A percentile compares a stretch with the other conserved stretches of the same genome.
These are phyloP conservation scores for Cotesia typhae DNA, from an alignment of 1,140 invertebrate genomes.

Conservation along the genomic window DNA sequence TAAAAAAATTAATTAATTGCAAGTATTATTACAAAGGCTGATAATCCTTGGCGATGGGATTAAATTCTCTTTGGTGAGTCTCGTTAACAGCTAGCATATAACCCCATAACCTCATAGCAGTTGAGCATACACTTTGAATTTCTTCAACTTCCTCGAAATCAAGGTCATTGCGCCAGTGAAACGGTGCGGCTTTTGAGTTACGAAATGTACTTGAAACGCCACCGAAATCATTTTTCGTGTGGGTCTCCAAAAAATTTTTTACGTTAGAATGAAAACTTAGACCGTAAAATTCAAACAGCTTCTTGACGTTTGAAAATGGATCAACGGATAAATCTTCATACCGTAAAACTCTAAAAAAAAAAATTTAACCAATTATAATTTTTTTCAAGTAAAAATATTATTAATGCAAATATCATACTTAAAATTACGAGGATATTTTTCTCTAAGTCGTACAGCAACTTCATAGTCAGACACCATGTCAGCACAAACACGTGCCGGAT, in stretches of 20 bases:
- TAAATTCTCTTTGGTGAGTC: constrained; percentile 68
- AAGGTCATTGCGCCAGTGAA: constrained; percentile 83
- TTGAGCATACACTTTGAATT: constrained; percentile 72
- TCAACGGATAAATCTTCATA: constrained; percentile 87
- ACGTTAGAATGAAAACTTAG: constrained; percentile 76
- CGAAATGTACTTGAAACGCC: constrained; percentile 85
- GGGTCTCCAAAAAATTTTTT: constrained; percentile 78
- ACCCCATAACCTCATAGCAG: constrained; percentile 85
- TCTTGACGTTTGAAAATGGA: constrained; percentile 74
- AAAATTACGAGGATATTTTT: constrained; percentile 76
- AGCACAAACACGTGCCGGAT: constrained; percentile 78
- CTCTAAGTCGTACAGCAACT: constrained; percentile 74
- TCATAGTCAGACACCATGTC: constrained; percentile 86
- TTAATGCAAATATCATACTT: constrained; percentile 66
- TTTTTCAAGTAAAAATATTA: not conserved
- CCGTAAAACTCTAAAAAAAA: constrained; percentile 73
- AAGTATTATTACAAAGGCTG: constrained; percentile 47
- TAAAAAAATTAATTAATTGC: no score
- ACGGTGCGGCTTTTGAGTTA: constrained; percentile 82
- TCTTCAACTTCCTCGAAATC: constrained; percentile 75
- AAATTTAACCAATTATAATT: no score
- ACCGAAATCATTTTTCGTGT: constrained; percentile 80
- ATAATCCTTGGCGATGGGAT: constrained; percentile 65
- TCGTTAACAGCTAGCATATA: constrained; percentile 70
- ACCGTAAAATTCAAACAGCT: constrained; percentile 81